These are phyloP conservation scores for Tenthredo amoena DNA, from an alignment of 2,888 invertebrate species.

Conservation along the genomic window DNA sequence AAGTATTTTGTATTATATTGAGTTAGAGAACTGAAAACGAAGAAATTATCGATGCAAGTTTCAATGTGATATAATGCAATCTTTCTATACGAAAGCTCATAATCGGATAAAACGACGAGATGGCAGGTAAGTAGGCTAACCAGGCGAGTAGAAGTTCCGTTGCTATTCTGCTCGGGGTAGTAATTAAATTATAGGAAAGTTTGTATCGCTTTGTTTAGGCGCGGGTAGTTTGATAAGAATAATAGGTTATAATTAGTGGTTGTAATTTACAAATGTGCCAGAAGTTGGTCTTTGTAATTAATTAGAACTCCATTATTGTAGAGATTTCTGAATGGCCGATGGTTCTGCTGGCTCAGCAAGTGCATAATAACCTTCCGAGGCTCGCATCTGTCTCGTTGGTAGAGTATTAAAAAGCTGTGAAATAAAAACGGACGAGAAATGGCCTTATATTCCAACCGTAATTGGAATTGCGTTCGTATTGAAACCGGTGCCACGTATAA, in stretches of 20 bases:
- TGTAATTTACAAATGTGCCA: constrained; percentile 16
- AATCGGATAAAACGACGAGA: background rate
- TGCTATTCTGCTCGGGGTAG: constrained; percentile 21
- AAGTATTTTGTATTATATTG: background rate
- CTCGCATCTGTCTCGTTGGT: background rate
- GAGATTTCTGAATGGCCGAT: constrained; percentile 27
- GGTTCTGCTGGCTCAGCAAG: constrained; percentile 4
- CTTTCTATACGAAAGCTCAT: background rate
- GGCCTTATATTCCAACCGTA: constrained; percentile 37
- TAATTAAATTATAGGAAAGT: constrained; percentile 25
- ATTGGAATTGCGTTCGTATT: constrained; percentile 38
- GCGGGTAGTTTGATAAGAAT: constrained; percentile 28
- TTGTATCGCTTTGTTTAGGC: constrained; percentile 30
- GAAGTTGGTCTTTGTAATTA: constrained; percentile 26
- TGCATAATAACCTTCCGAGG: background rate
- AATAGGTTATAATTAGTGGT: constrained; percentile 1
- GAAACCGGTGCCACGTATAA: constrained; percentile 1
- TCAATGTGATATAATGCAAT: background rate
- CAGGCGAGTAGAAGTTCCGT: constrained; percentile 43
- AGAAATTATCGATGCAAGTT: background rate
- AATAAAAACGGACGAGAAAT: constrained; percentile 16
- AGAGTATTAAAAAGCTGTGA: constrained; percentile 25
- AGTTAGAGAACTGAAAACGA: background rate
- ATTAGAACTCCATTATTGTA: constrained; percentile 35
- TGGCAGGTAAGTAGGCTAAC: background rate